Evolutionary conservation across 2,797 vertebrate species (phyloP).

Genomic region (Spea hammondii): DNA sequence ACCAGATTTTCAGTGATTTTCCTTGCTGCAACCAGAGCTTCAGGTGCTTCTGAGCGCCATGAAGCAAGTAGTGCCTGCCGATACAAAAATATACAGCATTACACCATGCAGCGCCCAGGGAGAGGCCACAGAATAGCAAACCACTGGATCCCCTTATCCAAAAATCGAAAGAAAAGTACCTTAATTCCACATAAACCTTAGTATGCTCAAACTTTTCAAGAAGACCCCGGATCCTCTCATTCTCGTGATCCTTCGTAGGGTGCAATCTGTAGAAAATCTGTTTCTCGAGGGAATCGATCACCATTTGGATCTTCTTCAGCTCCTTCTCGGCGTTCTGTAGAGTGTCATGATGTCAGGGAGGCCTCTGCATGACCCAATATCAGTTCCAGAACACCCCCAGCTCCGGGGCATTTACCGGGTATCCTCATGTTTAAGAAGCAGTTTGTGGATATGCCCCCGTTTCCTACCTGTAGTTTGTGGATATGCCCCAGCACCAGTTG

Average conservation of each 20-base stretch:
- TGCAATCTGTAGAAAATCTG: neutral
- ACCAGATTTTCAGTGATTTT: slow-evolving; percentile 30
- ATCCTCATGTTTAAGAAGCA: neutral
- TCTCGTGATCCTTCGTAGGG: neutral
- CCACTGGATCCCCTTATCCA: neutral
- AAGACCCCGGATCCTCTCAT: neutral
- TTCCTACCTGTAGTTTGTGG: slow-evolving; percentile 12
- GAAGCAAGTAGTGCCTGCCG: slow-evolving; percentile 7
- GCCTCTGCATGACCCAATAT: neutral
- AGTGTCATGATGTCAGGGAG: neutral
- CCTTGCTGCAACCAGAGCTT: neutral
- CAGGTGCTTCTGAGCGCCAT: neutral
- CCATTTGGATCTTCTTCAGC: slow-evolving; percentile 24
- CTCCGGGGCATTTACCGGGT: too few relatives aligned
- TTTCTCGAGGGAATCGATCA: slow-evolving; percentile 18
- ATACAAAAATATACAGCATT: too few relatives aligned
- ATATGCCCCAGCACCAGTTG: slow-evolving; percentile 7
- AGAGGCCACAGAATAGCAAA: neutral
- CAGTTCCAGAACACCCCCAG: too few relatives aligned
- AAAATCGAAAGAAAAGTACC: slow-evolving; percentile 7
- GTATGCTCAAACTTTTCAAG: slow-evolving; percentile 26
- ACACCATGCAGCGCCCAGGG: too few relatives aligned
- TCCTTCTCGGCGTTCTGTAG: slow-evolving; percentile 8
- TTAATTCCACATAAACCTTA: slow-evolving; percentile 16
- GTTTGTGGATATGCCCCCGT: neutral